Base-by-base conservation (phyloP, 2,113 vertebrate species). In the Sceloporus undulatus region DNA sequence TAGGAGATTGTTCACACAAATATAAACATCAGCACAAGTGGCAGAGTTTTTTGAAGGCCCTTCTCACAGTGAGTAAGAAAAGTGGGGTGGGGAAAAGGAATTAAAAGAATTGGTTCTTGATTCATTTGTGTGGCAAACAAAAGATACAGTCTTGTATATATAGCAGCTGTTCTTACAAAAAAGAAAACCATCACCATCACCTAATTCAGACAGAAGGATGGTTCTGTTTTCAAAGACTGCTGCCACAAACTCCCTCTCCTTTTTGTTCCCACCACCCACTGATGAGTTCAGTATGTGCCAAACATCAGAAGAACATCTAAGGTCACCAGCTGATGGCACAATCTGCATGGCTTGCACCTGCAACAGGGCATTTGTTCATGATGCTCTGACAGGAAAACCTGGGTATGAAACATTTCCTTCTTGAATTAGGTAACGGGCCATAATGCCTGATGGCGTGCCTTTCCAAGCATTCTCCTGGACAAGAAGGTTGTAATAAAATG, bases 401-500 rank as follows among this genome's bases (percentile, higher is more conserved):
- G 73, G 21, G 59, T 27, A 34, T 66, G 19, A 66, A 75, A 75
- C 19, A 29, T 52, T 82, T 76, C 6, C 40, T 54, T 66, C 29
- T 76, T 10, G 29, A 66, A 82, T 66, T 79, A 76, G 21, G 42
- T 65, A 87, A 82, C 23, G 34, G 52, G 34, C 23, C 9, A 65
- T 27, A 87, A 19, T 5, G 2, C 18, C 9, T 66, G 27, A 42
- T 59, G 7, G 9, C 56, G 2, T 25, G n/a, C 48, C 38, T 87
- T 34, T 80, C 34, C 27, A 65, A 82, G 79, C 19, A 66, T 81
- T 29, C 27, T 74, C 16, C 52, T 29, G 34, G 38, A 23, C 40
- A 25, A 74, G n/a, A 84, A 84, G 21, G 83, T 71, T 84, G 52
- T 34, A 56, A 70, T 74, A 9, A 79, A 81, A 42, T 74, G 70